Evolutionary conservation across 64 coral and sea anemone genomes (phyloP).

Genomic region (Porites lutea): DNA sequence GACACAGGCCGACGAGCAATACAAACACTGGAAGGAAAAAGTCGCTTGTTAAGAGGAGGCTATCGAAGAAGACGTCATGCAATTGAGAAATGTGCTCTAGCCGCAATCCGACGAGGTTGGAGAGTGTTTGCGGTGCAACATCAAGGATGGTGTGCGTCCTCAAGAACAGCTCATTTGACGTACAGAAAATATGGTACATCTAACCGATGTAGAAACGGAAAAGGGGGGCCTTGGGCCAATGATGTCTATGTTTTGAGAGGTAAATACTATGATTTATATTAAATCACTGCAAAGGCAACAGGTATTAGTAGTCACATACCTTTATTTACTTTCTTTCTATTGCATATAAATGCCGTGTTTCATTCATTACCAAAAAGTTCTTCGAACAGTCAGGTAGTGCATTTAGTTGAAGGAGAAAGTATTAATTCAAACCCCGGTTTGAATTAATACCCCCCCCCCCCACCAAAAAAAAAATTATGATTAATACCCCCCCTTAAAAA

Average conservation of each 20-base stretch:
- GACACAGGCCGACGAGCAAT: slow-evolving; percentile 45
- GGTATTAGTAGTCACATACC: too few species aligned
- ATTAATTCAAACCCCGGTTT: too few species aligned
- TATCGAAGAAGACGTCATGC: slow-evolving; percentile 36
- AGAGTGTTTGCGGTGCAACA: slow-evolving; percentile 25
- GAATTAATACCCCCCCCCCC: too few species aligned
- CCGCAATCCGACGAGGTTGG: slow-evolving; percentile 13
- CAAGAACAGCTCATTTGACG: slow-evolving; percentile 17
- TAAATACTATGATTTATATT: not conserved
- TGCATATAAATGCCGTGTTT: too few species aligned
- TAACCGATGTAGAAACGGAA: slow-evolving; percentile 1
- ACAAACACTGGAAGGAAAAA: not conserved
- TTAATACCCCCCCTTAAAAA: too few species aligned
- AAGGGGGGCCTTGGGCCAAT: slow-evolving; percentile 56
- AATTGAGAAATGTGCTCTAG: slow-evolving; percentile 35
- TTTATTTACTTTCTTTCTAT: too few species aligned
- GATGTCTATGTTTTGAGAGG: slow-evolving; percentile 48
- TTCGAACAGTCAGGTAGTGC: too few species aligned
- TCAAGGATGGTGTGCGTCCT: slow-evolving; percentile 36
- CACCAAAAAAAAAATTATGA: too few species aligned
- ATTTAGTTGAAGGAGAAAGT: too few species aligned
- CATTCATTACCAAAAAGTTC: too few species aligned
- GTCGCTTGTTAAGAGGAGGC: slow-evolving; percentile 32
- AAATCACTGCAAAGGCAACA: too few species aligned
- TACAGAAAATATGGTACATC: slow-evolving; percentile 30